phyloP scores from a whole-genome alignment of 2,888 invertebrate genomes.

The Brenthis daphne region DNA sequence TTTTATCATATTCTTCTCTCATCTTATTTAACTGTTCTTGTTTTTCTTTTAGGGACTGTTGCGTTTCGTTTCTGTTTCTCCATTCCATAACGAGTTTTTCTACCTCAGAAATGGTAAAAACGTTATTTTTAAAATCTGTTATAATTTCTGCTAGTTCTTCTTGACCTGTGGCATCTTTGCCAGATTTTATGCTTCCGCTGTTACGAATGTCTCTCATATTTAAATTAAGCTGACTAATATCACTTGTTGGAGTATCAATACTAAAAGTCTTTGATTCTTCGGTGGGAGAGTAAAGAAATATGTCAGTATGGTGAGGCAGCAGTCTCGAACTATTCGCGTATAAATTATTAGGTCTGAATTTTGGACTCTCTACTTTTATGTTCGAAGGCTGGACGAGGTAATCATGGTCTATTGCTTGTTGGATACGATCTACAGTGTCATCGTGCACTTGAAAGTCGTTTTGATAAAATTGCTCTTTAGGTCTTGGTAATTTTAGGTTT shows the following conservation, averaged over 20 bases:
- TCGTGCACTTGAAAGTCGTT: slow-evolving; percentile 69
- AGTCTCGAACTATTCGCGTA: slow-evolving; percentile 75
- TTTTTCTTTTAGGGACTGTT: slow-evolving; percentile 92
- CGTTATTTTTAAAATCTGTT: slow-evolving; percentile 94
- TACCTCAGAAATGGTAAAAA: slow-evolving; percentile 91
- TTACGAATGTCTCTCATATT: slow-evolving; percentile 67
- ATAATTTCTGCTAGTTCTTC: slow-evolving; percentile 93
- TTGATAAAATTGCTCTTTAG: slow-evolving; percentile 76
- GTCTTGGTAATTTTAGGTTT: slow-evolving; percentile 65
- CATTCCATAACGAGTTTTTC: slow-evolving; percentile 93
- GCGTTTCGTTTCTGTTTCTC: slow-evolving; percentile 93
- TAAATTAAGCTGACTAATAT: slow-evolving; percentile 76
- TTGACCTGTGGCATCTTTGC: slow-evolving; percentile 80
- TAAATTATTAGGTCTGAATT: slow-evolving; percentile 74
- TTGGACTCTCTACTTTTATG: slow-evolving; percentile 80
- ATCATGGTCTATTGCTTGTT: slow-evolving; percentile 80
- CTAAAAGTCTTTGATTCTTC: slow-evolving; percentile 74
- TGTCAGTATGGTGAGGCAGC: slow-evolving; percentile 69
- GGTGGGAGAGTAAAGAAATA: slow-evolving; percentile 77
- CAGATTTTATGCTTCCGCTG: slow-evolving; percentile 70
- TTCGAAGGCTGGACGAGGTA: slow-evolving; percentile 85
- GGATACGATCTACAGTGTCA: slow-evolving; percentile 64
- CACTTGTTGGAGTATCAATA: slow-evolving; percentile 77
- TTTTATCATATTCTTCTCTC: slow-evolving; percentile 91
- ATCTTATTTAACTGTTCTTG: slow-evolving; percentile 91